Evolutionary conservation across 2,113 vertebrate species (phyloP), one percentile per base, ranked within the genome.

Genomic region (Salminus brasiliensis): DNA sequence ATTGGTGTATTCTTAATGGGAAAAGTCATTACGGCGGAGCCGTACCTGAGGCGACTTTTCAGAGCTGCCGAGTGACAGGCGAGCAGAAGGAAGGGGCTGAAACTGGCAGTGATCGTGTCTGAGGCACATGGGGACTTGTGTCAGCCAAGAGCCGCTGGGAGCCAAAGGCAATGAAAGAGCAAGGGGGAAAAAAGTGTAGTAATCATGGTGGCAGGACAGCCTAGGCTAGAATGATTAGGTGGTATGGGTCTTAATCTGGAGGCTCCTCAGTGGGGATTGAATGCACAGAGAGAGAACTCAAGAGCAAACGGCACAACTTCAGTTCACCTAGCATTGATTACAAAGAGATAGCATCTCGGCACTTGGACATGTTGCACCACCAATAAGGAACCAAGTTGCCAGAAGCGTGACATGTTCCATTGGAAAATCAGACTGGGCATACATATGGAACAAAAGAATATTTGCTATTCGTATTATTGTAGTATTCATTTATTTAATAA

Each of bases 201-300:
- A 87, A 87, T 79, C 85, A 76, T 45, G 4, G 41, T 80, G 86
- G 80, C 82, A 79, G 81, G 89, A 90, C 89, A 86, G 84, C 79
- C 85, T 80, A 79, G 84, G 74, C 89, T 57, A 83, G 79, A 83
- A 81, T 83, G 87, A 89, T 85, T 84, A 89, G 85, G 87, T 76
- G 82, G 83, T 78, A 84, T 72, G 84, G 80, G 85, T 89, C 90
- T 83, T 88, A 69, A 60, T 59, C 36, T 53, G 30, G 69, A 30
- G 6, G 45, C 47, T 36, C 25, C 25, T 21, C 77, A 32, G 77
- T 59, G 45, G 68, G 15, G 69, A 27, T 11, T 47, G 18, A 55
- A 41, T 13, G 69, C 59, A 70, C 66, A 41, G 59, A 72, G 65
- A 45, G 3, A 41, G 9, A 69, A n/a, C n/a, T n/a, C n/a, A n/a